A percentile compares a stretch with the other conserved stretches of the same genome.
These are phyloP conservation scores for Drosophila sturtevanti DNA, from an alignment of 1,140 invertebrate species.

Conservation along the genomic window DNA sequence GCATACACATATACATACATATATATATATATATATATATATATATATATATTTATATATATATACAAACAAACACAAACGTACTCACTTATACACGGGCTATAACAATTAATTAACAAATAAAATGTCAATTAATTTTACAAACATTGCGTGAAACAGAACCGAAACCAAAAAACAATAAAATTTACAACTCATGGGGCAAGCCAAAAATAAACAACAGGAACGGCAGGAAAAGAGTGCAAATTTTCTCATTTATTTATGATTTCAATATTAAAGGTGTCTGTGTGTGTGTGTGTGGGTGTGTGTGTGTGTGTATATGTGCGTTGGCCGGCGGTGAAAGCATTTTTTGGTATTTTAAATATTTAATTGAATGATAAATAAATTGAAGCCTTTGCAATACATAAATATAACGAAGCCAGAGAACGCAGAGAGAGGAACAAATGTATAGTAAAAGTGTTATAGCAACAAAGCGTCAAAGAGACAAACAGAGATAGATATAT, in stretches of 20 bases:
- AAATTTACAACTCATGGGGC: constrained; percentile 59
- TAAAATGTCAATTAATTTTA: constrained; percentile 82
- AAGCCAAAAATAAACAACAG: constrained; percentile 45
- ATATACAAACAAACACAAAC: constrained; percentile 30
- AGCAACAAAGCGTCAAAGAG: no score
- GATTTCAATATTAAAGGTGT: constrained; percentile 81
- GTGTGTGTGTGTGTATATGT: constrained; percentile 1
- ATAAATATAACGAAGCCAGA: constrained; percentile 34
- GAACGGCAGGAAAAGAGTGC: constrained; percentile 24
- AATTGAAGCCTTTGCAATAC: constrained; percentile 56
- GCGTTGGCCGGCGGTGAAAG: constrained; percentile 63
- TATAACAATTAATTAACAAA: constrained; percentile 82
- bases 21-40: constrained; percentile 33
- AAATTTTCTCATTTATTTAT: constrained; percentile 81
- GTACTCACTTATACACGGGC: constrained; percentile 28
- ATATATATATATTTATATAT: constrained; percentile 32
- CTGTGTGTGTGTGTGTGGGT: constrained; percentile 16
- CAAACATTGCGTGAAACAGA: constrained; percentile 60
- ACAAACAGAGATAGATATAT: not conserved
- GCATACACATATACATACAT: constrained; percentile 39
- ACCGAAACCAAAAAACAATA: constrained; percentile 61
- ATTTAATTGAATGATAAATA: constrained; percentile 82
- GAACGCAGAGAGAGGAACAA: constrained; percentile 10
- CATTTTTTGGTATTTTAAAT: constrained; percentile 81
- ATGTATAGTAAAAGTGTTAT: constrained; percentile 6